phyloP scores from a whole-genome alignment of 2,888 invertebrate species.

The Acronicta psi region DNA sequence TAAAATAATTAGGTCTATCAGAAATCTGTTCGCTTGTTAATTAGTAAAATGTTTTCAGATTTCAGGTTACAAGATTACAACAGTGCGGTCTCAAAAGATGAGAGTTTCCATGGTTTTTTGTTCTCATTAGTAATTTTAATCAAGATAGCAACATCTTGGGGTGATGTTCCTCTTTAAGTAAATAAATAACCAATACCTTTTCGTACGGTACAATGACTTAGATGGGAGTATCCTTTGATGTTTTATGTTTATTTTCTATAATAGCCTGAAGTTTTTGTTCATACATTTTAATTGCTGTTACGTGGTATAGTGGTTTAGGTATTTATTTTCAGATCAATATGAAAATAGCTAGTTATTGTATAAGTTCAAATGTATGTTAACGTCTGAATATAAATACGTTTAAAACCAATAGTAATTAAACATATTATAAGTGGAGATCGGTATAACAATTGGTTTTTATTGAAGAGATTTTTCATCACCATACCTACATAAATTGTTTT shows the following conservation, averaged over 20 bases:
- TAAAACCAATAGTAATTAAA: too few relatives aligned
- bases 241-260: constrained; percentile 38
- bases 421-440: too few relatives aligned
- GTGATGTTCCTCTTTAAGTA: constrained; percentile 56
- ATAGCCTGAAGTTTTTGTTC: constrained; percentile 24
- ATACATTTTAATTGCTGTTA: constrained; percentile 30
- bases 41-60: constrained; percentile 79
- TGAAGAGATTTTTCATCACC: too few relatives aligned
- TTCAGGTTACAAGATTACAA: constrained; percentile 87
- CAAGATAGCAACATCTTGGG: constrained; percentile 60
- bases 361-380: background rate
- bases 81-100: constrained; percentile 69
- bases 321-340: constrained; percentile 8
- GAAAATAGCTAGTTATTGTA: background rate
- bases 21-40: constrained; percentile 60
- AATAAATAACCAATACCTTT: constrained; percentile 58
- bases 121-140: constrained; percentile 72
- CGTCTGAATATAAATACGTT: background rate
- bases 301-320: constrained; percentile 5
- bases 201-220: constrained; percentile 52
- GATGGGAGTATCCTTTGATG: constrained; percentile 57
- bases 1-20: background rate
- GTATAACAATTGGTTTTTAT: too few relatives aligned
- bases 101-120: constrained; percentile 67
- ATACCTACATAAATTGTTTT: too few relatives aligned